Base-by-base conservation (phyloP, 2,888 invertebrate genomes). In the Linnaemya vulpina region DNA sequence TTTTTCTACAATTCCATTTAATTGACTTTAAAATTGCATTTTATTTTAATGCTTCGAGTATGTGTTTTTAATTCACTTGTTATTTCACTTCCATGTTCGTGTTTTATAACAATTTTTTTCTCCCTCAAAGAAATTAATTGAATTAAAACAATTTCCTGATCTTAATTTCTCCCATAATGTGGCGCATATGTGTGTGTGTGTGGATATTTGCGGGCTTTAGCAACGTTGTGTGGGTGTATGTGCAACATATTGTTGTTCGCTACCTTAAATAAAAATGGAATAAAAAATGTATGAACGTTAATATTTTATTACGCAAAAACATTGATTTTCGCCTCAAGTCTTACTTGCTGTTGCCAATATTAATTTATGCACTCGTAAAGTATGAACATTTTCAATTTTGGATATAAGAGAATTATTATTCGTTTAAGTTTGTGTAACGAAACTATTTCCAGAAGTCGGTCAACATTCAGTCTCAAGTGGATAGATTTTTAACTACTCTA, bases 131-230 rank as follows among this genome's bases (percentile, higher is more conserved):
- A 68, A 84, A 81, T 81, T 84, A 77, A 84, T 84, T 84, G 77
- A 84, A 84, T 84, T 77, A 81, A 84, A 84, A 81, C 77, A 84
- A 49, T 84, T 77, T 81, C 73, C 80, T 62, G 76, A 84, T 77
- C 22, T 60, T 20, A 71, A 76, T 76, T 82, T 76, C 10, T 71
- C 15, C 53, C 30, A 17, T 43, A 46, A 17, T 17, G 35, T 53
- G 43, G 38, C 4, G n/a, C 25, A 75, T 49, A 22, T 35, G 15
- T n/a, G 5, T 55, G 13, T 38, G 30, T 62, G 4, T 40, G 20
- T 68, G 25, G 13, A 15, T 58, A 10, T 25, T 30, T 46, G 20
- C 58, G 17, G n/a, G 15, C 13, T 22, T 40, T 8, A 25, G 11
- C 11, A n/a, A 17, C 25, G 15, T 38, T 25, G 10, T 22, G 30